Conservation (phyloP, 2,113 vertebrate genomes). For the Junco hyemalis region DNA sequence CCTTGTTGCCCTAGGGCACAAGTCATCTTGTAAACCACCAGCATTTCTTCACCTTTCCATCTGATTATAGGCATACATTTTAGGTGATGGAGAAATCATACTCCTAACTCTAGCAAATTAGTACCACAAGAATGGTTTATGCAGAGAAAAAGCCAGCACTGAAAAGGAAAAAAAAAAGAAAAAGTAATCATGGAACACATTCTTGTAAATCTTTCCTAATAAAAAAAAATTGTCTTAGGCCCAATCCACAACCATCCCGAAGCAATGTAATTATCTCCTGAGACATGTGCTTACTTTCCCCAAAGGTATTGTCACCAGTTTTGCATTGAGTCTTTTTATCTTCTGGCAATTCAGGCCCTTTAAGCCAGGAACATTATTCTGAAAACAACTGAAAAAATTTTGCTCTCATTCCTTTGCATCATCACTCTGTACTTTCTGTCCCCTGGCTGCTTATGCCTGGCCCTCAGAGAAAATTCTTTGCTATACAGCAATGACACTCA, state of each 20-base stretch:
- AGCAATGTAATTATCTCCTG: neutral
- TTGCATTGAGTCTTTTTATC: neutral
- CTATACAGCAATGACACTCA: neutral
- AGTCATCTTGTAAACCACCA: accelerated
- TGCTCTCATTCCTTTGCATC: neutral
- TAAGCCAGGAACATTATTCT: neutral
- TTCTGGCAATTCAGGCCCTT: neutral
- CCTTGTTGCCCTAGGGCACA: neutral
- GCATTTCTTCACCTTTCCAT: neutral
- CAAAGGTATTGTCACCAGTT: neutral
- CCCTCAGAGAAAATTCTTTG: neutral
- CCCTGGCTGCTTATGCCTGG: neutral
- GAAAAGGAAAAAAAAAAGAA: neutral
- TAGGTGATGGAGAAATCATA: neutral
- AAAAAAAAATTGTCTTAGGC: neutral
- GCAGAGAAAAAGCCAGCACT: neutral
- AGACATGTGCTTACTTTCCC: neutral
- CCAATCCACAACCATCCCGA: neutral
- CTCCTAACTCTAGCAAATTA: neutral
- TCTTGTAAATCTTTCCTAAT: neutral
- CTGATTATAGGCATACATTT: neutral
- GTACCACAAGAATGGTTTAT: neutral
- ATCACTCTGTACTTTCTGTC: neutral
- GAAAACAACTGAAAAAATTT: neutral
- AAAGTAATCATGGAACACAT: neutral